phyloP scores from a whole-genome alignment of 2,113 vertebrate species.

The Pituophis catenifer region DNA sequence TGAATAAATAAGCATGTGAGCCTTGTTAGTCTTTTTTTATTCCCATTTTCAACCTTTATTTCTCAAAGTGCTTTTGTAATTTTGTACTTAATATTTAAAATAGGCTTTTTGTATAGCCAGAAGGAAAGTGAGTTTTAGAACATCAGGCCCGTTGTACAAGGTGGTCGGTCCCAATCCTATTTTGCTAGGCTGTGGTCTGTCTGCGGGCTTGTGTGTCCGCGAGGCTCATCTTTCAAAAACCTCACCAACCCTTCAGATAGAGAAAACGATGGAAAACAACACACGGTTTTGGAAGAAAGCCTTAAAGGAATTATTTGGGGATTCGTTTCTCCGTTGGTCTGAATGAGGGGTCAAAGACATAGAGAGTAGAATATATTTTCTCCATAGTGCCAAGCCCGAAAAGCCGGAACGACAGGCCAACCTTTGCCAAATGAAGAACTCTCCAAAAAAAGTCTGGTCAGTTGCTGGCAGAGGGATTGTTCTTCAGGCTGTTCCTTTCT shows the following conservation, averaged over 20 bases:
- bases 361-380: background rate
- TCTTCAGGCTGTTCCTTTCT: background rate
- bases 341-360: background rate
- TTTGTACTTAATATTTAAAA: constrained; percentile 9
- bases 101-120: background rate
- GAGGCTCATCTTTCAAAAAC: background rate
- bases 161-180: background rate
- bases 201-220: background rate
- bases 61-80: constrained; percentile 85
- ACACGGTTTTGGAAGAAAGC: background rate
- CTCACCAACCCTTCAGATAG: background rate
- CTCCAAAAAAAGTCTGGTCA: background rate
- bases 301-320: too few species aligned
- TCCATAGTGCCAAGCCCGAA: background rate
- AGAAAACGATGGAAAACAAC: background rate
- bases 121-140: background rate
- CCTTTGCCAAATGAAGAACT: background rate
- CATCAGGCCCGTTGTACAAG: too few species aligned
- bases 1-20: constrained; percentile 94
- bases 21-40: constrained; percentile 67
- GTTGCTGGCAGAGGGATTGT: too few species aligned
- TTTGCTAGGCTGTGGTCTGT: background rate
- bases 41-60: constrained; percentile 44
- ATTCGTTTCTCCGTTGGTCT: background rate
- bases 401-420: background rate